Evolutionary conservation across 2,888 invertebrate genomes (phyloP), one percentile per base, ranked within the genome.

Genomic region (Drosophila barbarae): DNA sequence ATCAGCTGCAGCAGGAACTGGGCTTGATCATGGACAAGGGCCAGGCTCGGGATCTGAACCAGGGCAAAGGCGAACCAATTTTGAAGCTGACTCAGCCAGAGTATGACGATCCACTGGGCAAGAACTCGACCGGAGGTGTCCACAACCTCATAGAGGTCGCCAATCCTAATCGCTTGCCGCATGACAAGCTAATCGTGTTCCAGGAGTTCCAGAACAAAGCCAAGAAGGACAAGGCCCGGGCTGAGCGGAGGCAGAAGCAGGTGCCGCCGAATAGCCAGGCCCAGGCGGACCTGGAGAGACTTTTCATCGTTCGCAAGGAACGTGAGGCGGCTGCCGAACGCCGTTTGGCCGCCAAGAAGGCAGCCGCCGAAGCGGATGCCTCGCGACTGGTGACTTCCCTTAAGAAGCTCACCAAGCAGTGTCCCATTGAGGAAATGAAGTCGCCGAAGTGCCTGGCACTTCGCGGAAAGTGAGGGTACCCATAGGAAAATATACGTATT

Each of bases 291-390:
- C 49, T 76, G 4, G 78, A 75, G 2, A 71, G 76, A 1, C 35
- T 76, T 12, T 69, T 64, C 0, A 3, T 75, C 0, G 71, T 77
- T 0, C 76, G 77, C 26, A 57, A 67, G 47, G 53, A 75, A 7
- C 65, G 77, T 0, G 71, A 78, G 41, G 76, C 59, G 0, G 76
- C 76, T 0, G 76, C 76, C 35, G 35, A 76, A 26, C 41, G 42
- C 1, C 72, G 76, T 9, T 38, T 74, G 61, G 73, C 76, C 23
- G 64, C 66, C 21, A 72, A 73, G 13, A 41, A 23, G 23, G 61
- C 59, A 12, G 53, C 30, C 5, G 56, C 26, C 10, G 23, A 23
- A 0, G 21, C 51, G 2, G 13, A 58, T 13, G 13, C 44, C 30
- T 21, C 38, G 2, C 10, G 26, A 1, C 13, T 51, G 18, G n/a